Base-by-base conservation (phyloP, 2,113 vertebrate species). In the Pseudopipra pipra region DNA sequence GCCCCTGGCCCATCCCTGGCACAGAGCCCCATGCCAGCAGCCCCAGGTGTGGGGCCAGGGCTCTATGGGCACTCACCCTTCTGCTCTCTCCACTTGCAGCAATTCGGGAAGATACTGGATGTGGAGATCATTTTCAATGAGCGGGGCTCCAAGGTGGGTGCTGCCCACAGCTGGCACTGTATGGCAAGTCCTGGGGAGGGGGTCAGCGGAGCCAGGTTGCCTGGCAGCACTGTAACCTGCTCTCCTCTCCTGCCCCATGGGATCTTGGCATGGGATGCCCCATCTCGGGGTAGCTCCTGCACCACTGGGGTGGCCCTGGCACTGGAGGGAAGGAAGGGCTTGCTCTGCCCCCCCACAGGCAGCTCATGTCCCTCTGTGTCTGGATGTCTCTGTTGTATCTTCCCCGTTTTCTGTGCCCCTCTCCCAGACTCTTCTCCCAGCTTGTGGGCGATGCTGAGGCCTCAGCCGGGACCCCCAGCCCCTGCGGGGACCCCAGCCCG, bases 61-160 rank as follows among this genome's bases (percentile, higher is more conserved):
- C 78, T 91, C 44, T 80, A 51, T 3, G 7, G 35, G 49, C 11
- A 5, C 61, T 82, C 78, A 95, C 33, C 33, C 28, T 70, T 79
- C 86, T 85, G 97, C 89, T 97, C 79, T 96, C 93, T 93, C 96
- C 88, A 43, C 97, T 96, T 97, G 91, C 98, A 99, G 99, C 99
- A 99, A 99, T 99, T 99, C 51, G 99, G 99, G 96, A 99, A 99
- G 98, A 99, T 99, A 97, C 98, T 99, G 98, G 99, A 99, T 20
- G 99, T 99, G 98, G 99, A 99, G 98, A 99, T 99, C 96, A 99
- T 99, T 98, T 99, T 99, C 98, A 99, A 99, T 75, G 99, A 99
- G 98, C 99, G 99, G 95, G 99, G 99, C 97, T 99, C 99, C 97
- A 99, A 99, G 99, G 99, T 99, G 98, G 98, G 99, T 98, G 96